Conservation (phyloP, 2,797 vertebrate genomes). For the Taenioides sp. region DNA sequence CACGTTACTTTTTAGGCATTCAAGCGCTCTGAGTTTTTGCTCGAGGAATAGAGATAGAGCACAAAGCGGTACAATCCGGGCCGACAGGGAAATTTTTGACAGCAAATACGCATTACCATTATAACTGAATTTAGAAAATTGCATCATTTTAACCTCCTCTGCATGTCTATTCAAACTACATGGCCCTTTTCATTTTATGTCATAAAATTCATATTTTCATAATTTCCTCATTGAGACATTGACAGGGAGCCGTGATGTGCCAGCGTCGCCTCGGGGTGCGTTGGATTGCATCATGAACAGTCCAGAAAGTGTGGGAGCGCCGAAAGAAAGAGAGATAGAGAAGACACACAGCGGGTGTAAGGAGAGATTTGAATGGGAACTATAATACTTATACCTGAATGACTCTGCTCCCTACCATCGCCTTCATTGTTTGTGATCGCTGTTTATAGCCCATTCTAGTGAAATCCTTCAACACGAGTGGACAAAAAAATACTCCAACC, state of each 20-base stretch:
- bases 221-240: constrained; percentile 80
- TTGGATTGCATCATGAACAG: constrained; percentile 80
- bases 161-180: constrained; percentile 78
- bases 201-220: constrained; percentile 80
- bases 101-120: constrained; percentile 78
- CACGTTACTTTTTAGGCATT: constrained; percentile 78
- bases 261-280: constrained; percentile 76
- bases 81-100: constrained; percentile 78
- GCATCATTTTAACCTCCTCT: constrained; percentile 84
- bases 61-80: constrained; percentile 77
- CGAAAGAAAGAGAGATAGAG: constrained; percentile 64
- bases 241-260: constrained; percentile 75
- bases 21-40: constrained; percentile 76
- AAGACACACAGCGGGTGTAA: constrained; percentile 50
- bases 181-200: constrained; percentile 79
- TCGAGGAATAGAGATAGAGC: constrained; percentile 76
- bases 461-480: constrained; percentile 61
- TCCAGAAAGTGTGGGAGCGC: constrained; percentile 71
- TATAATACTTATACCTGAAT: constrained; percentile 58
- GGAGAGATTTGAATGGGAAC: constrained; percentile 61
- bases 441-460: constrained; percentile 47
- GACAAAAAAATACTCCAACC: constrained; percentile 71
- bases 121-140: constrained; percentile 83
- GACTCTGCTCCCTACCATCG: constrained; percentile 32
- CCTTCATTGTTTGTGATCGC: constrained; percentile 44